Percentiles rank a stretch among this genome's conserved stretches.
These are phyloP conservation scores for Lophius piscatorius DNA, from an alignment of 2,113 vertebrate genomes.

Conservation along the genomic window DNA sequence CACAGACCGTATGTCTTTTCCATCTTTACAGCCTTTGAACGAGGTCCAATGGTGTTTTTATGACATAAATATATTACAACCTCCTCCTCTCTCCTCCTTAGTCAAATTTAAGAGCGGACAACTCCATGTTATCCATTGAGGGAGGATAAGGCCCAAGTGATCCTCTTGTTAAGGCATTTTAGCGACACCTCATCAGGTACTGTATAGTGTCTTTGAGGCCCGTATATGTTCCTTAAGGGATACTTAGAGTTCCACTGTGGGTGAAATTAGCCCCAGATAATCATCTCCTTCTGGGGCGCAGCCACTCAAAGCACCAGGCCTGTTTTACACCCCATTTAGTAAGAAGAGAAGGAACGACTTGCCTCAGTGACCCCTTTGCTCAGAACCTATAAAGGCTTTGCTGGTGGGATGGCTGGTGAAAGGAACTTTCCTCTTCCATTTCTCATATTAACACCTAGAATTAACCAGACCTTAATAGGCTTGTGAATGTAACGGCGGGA, in stretches of 20 bases:
- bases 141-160: constrained; percentile 3
- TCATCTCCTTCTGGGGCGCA: constrained; percentile 63
- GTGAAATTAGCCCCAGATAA: constrained; percentile 69
- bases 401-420: neutral
- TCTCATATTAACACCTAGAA: constrained; percentile 39
- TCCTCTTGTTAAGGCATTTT: constrained; percentile 19
- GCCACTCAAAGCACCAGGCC: constrained; percentile 36
- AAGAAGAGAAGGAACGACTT: constrained; percentile 41
- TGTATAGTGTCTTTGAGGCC: constrained; percentile 25
- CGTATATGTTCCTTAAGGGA: constrained; percentile 51
- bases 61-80: neutral
- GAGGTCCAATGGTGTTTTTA: constrained; percentile 1
- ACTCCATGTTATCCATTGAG: neutral
- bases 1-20: neutral
- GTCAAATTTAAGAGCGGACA: constrained; percentile 14
- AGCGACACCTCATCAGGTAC: constrained; percentile 24
- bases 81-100: constrained; percentile 3
- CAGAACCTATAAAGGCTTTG: constrained; percentile 19
- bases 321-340: constrained; percentile 66
- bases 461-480: constrained; percentile 17
- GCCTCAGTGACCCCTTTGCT: constrained; percentile 38
- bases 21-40: constrained; percentile 6
- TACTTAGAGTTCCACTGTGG: constrained; percentile 25
- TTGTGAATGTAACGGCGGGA: neutral
- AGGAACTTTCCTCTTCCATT: constrained; percentile 3